phyloP scores from a whole-genome alignment of 2,797 vertebrate species.

The Zenarchopterus dispar region DNA sequence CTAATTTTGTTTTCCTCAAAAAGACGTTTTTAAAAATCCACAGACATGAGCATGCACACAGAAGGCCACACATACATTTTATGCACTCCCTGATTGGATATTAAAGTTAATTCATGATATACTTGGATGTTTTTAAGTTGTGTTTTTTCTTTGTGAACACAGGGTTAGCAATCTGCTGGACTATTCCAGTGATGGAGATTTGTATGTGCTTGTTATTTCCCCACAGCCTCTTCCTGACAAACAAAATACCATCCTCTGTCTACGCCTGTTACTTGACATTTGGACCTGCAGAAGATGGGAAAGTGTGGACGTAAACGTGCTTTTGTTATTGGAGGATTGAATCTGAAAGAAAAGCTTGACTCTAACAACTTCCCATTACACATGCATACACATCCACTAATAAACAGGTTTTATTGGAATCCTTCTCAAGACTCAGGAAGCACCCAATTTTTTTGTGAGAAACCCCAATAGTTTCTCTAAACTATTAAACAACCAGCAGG shows the following conservation, averaged over 20 bases:
- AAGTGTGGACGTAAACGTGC: conserved; percentile 30
- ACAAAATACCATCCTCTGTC: conserved; percentile 50
- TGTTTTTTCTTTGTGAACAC: not conserved
- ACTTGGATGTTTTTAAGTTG: not conserved
- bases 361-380: conserved; percentile 13
- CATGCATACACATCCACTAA: conserved; percentile 8
- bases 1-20: conserved; percentile 1
- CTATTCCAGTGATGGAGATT: conserved; percentile 9
- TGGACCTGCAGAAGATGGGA: conserved; percentile 30
- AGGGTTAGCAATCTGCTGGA: not conserved
- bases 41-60: not conserved
- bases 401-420: not conserved
- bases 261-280: conserved; percentile 59
- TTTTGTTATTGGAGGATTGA: conserved; percentile 34
- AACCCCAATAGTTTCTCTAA: conserved; percentile 2
- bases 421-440: not conserved
- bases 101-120: conserved; percentile 6
- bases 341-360: conserved; percentile 9
- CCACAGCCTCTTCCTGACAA: conserved; percentile 34
- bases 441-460: conserved; percentile 12
- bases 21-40: not conserved
- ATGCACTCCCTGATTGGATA: not conserved
- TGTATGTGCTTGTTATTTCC: conserved; percentile 33
- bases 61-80: not conserved
- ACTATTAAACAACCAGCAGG: not conserved